Evolutionary conservation across 2,113 vertebrate genomes (phyloP).

Genomic region (Poeciliopsis turrubarensis): DNA sequence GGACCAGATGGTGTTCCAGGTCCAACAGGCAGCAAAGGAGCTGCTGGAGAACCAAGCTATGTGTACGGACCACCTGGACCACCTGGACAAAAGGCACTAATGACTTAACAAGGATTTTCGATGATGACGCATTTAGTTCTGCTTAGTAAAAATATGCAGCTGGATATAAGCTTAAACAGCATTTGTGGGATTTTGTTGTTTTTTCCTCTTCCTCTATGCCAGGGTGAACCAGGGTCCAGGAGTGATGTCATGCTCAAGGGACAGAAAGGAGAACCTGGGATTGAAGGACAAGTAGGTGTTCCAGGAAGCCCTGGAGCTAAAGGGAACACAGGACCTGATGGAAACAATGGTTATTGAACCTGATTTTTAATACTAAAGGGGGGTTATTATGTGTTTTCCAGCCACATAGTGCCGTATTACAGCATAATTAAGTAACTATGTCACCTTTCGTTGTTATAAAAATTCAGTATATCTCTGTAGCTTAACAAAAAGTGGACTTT

Average conservation of each 20-base stretch:
- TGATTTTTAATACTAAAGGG: not conserved
- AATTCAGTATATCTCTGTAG: no score
- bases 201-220: not conserved
- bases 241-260: constrained; percentile 22
- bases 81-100: constrained; percentile 83
- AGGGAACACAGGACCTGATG: constrained; percentile 55
- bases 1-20: constrained; percentile 80
- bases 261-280: constrained; percentile 63
- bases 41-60: constrained; percentile 80
- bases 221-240: constrained; percentile 58
- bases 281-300: constrained; percentile 30
- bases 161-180: not conserved
- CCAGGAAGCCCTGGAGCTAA: constrained; percentile 49
- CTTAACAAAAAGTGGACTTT: no score
- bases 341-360: constrained; percentile 47
- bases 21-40: constrained; percentile 77
- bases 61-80: constrained; percentile 77
- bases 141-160: not conserved
- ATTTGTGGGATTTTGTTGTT: not conserved
- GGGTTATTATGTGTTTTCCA: no score
- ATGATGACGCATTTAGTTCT: not conserved
- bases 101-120: no score
- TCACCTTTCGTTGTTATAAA: no score
- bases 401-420: no score
- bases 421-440: no score